Conservation (phyloP, 2,113 vertebrate species). For the Hemiscyllium ocellatum region DNA sequence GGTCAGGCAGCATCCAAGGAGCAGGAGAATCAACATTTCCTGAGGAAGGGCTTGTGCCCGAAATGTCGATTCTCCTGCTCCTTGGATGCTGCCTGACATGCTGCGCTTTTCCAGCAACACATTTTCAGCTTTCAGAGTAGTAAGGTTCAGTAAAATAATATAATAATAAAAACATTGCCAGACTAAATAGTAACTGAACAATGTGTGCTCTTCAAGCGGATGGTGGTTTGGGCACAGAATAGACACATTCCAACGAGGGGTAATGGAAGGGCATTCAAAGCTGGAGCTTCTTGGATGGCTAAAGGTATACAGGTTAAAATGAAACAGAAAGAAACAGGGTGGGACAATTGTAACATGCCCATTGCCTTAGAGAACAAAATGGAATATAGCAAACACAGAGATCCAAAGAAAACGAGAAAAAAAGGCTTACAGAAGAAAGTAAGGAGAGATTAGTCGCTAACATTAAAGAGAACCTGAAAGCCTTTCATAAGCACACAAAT, state of each 20-base stretch:
- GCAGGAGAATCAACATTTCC: too few relatives aligned
- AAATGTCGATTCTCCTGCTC: too few relatives aligned
- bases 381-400: background rate
- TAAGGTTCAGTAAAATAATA: background rate
- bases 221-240: background rate
- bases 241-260: background rate
- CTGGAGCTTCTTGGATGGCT: background rate
- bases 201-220: background rate
- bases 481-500: background rate
- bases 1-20: too few relatives aligned
- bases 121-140: too few relatives aligned
- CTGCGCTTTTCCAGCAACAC: too few relatives aligned
- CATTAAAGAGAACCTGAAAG: background rate
- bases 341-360: background rate
- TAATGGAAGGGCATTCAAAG: background rate
- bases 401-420: background rate
- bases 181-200: background rate
- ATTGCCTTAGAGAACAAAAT: background rate
- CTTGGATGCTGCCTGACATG: too few relatives aligned
- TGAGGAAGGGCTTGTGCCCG: too few relatives aligned
- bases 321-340: background rate
- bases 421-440: background rate
- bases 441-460: background rate
- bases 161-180: background rate
- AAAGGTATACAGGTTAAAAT: background rate